A percentile compares a stretch with the other conserved stretches of the same genome.
Evolutionary conservation across 1,140 invertebrate genomes (phyloP).

Genomic region (Magallana angulata): DNA sequence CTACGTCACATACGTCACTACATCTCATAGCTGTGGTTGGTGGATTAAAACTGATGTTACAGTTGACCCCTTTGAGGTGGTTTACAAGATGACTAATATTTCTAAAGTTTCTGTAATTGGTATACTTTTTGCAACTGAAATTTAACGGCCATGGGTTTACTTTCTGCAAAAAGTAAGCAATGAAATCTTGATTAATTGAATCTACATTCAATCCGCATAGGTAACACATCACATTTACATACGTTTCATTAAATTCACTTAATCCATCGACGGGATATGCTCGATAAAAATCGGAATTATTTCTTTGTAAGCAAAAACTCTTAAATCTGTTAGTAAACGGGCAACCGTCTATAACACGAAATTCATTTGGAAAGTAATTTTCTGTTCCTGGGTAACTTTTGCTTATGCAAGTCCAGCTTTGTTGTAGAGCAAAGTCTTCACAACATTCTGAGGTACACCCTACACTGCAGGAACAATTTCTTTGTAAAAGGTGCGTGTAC

Average conservation of each 20-base stretch:
- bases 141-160: background rate
- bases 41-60: background rate
- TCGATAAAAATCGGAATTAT: background rate
- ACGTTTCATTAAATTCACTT: background rate
- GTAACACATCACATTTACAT: background rate
- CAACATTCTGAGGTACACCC: background rate
- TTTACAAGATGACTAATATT: background rate
- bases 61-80: background rate
- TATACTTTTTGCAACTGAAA: background rate
- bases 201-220: background rate
- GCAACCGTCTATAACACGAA: background rate
- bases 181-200: background rate
- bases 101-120: background rate
- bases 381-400: background rate
- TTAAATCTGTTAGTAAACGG: background rate
- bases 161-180: background rate
- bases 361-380: background rate
- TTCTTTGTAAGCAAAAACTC: background rate
- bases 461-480: background rate
- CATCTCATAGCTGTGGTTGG: constrained; percentile 14
- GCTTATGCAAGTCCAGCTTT: background rate
- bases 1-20: background rate
- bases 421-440: background rate
- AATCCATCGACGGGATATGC: background rate
- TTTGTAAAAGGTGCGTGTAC: background rate